Percentiles rank a stretch among this genome's conserved stretches.
phyloP scores from a whole-genome alignment of 2,113 vertebrate species.

The Cololabis saira region DNA sequence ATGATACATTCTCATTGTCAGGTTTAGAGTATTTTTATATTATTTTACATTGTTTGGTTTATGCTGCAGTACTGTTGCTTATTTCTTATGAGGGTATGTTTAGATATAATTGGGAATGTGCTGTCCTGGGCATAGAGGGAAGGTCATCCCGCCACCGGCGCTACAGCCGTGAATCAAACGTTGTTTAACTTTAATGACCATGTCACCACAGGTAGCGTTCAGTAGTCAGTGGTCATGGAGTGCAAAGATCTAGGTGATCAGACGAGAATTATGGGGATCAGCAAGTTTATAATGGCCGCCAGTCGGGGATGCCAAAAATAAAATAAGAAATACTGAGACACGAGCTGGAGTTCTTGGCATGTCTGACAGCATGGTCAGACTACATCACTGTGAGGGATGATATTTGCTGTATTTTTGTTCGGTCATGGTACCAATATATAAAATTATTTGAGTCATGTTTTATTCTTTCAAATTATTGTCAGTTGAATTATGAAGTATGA shows the following conservation, averaged over 20 bases:
- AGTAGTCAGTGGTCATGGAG: constrained; percentile 12
- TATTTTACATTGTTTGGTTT: neutral
- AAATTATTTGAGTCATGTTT: no score
- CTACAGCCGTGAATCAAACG: constrained; percentile 15
- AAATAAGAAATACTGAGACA: neutral
- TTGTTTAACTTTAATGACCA: constrained; percentile 28
- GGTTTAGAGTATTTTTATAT: no score
- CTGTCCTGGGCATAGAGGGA: constrained; percentile 15
- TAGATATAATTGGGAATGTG: neutral
- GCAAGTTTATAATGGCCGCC: constrained; percentile 11
- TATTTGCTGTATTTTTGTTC: no score
- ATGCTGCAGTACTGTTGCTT: neutral
- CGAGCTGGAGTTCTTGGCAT: constrained; percentile 8
- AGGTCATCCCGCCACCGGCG: constrained; percentile 40
- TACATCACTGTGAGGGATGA: no score
- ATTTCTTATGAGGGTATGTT: constrained; percentile 17
- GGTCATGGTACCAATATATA: no score
- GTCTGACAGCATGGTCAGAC: neutral
- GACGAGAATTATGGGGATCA: constrained; percentile 11
- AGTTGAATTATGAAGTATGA: no score
- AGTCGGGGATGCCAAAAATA: neutral
- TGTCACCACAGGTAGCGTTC: constrained; percentile 35
- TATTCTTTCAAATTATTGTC: no score
- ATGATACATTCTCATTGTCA: no score
- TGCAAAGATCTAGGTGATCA: constrained; percentile 34